Evolutionary conservation across 64 coral and sea anemone species (phyloP).

Genomic region (Montipora efflorescens): DNA sequence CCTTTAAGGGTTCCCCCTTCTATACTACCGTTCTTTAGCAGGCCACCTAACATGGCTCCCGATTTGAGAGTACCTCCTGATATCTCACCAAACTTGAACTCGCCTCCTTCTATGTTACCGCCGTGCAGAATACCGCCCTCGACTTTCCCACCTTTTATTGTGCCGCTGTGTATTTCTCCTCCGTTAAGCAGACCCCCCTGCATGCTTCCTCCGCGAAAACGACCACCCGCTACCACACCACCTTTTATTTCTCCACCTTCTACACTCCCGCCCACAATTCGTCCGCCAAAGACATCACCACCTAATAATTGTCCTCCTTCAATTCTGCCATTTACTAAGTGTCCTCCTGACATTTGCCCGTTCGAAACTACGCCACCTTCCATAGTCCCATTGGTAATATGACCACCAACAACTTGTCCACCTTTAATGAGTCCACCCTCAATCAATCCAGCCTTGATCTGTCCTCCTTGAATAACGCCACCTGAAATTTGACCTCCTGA

Average conservation of each 20-base stretch:
- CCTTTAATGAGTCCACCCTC: slow-evolving; percentile 87
- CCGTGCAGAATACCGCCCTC: slow-evolving; percentile 84
- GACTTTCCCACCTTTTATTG: slow-evolving; percentile 85
- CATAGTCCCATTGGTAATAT: slow-evolving; percentile 84
- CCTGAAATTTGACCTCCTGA: slow-evolving; percentile 88
- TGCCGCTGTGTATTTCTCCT: slow-evolving; percentile 76
- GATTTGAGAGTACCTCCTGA: slow-evolving; percentile 89
- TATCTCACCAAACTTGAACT: slow-evolving; percentile 79
- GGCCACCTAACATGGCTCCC: slow-evolving; percentile 82
- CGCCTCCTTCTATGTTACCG: slow-evolving; percentile 88
- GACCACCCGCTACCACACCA: slow-evolving; percentile 87
- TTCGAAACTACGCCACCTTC: slow-evolving; percentile 80
- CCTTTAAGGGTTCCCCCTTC: slow-evolving; percentile 94
- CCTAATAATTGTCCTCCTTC: slow-evolving; percentile 88
- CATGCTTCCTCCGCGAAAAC: slow-evolving; percentile 77
- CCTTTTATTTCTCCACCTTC: slow-evolving; percentile 90
- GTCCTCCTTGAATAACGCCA: slow-evolving; percentile 80
- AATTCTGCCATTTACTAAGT: slow-evolving; percentile 76
- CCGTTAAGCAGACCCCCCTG: slow-evolving; percentile 93
- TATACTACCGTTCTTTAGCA: slow-evolving; percentile 91
- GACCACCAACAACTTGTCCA: slow-evolving; percentile 86
- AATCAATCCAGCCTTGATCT: slow-evolving; percentile 77
- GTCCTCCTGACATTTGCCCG: slow-evolving; percentile 86
- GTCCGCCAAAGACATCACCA: slow-evolving; percentile 86
- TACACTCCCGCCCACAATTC: slow-evolving; percentile 77